Conservation (phyloP, 2,797 vertebrate genomes). For the Malurus leucopterus region DNA sequence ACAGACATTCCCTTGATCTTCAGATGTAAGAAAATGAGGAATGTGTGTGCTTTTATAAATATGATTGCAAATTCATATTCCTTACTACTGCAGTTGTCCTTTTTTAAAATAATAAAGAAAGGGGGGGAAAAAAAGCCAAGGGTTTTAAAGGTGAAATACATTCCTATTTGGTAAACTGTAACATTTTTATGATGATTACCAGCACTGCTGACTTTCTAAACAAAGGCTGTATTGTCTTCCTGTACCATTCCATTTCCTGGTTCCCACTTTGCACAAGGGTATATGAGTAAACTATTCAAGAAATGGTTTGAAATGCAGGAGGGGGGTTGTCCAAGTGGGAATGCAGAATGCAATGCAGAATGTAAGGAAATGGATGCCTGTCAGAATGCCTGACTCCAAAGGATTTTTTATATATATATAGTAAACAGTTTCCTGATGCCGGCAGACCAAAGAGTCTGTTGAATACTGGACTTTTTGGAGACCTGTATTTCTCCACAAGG, state of each 20-base stretch:
- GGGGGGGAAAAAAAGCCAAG: not conserved
- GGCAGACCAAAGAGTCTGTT: slow-evolving; percentile 71
- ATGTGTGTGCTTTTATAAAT: slow-evolving; percentile 63
- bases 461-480: slow-evolving; percentile 67
- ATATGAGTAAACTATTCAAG: not conserved
- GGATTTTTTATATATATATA: slow-evolving; percentile 59
- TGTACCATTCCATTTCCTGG: slow-evolving; percentile 34
- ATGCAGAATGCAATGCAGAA: slow-evolving; percentile 49
- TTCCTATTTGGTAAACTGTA: slow-evolving; percentile 60
- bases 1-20: slow-evolving; percentile 48
- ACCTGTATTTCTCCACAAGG: slow-evolving; percentile 73
- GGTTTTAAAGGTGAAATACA: slow-evolving; percentile 63
- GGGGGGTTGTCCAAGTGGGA: slow-evolving; percentile 35
- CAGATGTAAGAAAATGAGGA: slow-evolving; percentile 56
- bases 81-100: slow-evolving; percentile 44
- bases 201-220: slow-evolving; percentile 61
- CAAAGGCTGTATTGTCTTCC: slow-evolving; percentile 57
- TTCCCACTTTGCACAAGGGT: slow-evolving; percentile 54
- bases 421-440: slow-evolving; percentile 52
- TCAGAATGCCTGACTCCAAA: slow-evolving; percentile 53
- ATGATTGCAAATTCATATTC: slow-evolving; percentile 60
- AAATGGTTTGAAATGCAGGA: slow-evolving; percentile 60
- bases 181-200: slow-evolving; percentile 60
- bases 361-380: slow-evolving; percentile 55
- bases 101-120: not conserved